phyloP scores from a whole-genome alignment of 2,888 invertebrate species.

The Subacronicta megacephala region DNA sequence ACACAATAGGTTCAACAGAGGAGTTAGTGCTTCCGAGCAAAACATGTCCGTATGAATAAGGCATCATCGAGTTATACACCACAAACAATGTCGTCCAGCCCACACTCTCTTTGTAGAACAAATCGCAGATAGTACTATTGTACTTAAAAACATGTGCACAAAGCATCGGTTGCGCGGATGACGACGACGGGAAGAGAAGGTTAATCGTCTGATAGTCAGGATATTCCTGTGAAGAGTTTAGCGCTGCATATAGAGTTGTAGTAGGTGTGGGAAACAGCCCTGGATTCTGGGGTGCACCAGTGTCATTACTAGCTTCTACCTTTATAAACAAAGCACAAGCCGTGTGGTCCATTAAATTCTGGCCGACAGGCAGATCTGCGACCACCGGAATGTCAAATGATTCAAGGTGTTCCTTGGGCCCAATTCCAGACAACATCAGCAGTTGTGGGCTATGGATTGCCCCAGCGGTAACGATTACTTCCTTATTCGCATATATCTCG shows the following conservation, averaged over 20 bases:
- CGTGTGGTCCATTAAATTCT: constrained; percentile 49
- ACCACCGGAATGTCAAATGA: constrained; percentile 54
- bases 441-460: constrained; percentile 64
- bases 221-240: constrained; percentile 46
- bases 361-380: constrained; percentile 44
- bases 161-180: constrained; percentile 45
- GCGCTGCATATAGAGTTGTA: constrained; percentile 39
- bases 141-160: constrained; percentile 58
- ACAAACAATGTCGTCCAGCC: constrained; percentile 26
- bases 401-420: constrained; percentile 58
- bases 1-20: constrained; percentile 39
- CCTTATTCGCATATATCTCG: constrained; percentile 52
- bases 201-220: constrained; percentile 60
- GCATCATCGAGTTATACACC: constrained; percentile 40
- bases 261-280: constrained; percentile 47
- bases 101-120: constrained; percentile 35
- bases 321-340: not conserved
- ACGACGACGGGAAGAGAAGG: constrained; percentile 49
- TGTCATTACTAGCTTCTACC: constrained; percentile 12
- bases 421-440: constrained; percentile 69
- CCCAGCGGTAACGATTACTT: constrained; percentile 67
- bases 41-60: constrained; percentile 52
- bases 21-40: constrained; percentile 34
- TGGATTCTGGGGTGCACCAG: not conserved
- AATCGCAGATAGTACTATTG: constrained; percentile 57